These are phyloP conservation scores for Gobius niger DNA, from an alignment of 2,113 vertebrate species.

Conservation along the genomic window DNA sequence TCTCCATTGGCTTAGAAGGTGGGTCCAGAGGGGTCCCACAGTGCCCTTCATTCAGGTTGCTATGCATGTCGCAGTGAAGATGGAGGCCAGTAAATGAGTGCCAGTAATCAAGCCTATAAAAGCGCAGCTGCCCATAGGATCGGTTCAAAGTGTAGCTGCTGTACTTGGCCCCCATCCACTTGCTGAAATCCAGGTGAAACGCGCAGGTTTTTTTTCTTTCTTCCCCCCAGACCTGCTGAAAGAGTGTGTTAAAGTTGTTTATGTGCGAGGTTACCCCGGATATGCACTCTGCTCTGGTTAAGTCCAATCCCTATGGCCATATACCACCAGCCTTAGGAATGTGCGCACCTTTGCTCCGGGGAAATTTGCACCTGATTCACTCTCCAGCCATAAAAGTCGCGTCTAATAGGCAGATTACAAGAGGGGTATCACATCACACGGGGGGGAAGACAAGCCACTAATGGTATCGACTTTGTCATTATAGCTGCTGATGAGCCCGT, in stretches of 20 bases:
- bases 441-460: constrained; percentile 50
- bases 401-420: constrained; percentile 56
- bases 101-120: constrained; percentile 61
- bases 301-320: constrained; percentile 57
- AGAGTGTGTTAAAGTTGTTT: constrained; percentile 42
- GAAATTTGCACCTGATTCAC: constrained; percentile 64
- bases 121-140: constrained; percentile 46
- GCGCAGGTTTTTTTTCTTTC: constrained; percentile 25
- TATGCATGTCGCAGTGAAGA: constrained; percentile 53
- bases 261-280: constrained; percentile 59
- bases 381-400: constrained; percentile 56
- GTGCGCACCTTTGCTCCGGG: constrained; percentile 69
- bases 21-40: constrained; percentile 42
- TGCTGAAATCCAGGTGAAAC: constrained; percentile 44
- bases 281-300: constrained; percentile 68
- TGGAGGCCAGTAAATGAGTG: constrained; percentile 58
- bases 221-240: constrained; percentile 1
- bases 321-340: constrained; percentile 56
- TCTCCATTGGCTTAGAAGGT: constrained; percentile 46
- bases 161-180: constrained; percentile 30
- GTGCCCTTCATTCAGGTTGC: constrained; percentile 50
- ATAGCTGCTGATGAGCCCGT: constrained; percentile 53
- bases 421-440: constrained; percentile 49
- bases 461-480: constrained; percentile 65
- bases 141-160: constrained; percentile 46